phyloP scores from a whole-genome alignment of 2,797 vertebrate species.

The Myotis myotis region DNA sequence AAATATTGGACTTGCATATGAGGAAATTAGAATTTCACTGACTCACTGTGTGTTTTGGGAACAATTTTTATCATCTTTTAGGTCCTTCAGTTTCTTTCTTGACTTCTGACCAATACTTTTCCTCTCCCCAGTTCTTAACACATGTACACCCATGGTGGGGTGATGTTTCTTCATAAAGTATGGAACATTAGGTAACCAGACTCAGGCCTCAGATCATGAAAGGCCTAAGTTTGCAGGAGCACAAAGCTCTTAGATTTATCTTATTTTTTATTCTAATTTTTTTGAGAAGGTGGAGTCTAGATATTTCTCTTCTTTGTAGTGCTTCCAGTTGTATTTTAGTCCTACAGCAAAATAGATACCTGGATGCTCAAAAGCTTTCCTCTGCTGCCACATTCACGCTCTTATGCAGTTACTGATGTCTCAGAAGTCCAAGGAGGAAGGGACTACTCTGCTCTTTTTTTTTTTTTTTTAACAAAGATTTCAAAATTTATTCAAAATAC shows the following conservation, averaged over 20 bases:
- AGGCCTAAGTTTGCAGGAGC: not conserved
- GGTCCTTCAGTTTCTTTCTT: not conserved
- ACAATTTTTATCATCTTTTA: not conserved
- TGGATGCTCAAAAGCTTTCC: not conserved
- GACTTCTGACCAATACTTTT: not conserved
- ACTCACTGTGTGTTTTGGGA: not conserved
- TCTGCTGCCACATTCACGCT: not conserved
- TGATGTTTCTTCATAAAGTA: not conserved
- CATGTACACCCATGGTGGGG: not conserved
- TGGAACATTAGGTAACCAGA: not conserved
- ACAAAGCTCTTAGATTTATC: not conserved
- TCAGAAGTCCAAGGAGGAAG: not conserved
- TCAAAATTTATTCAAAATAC: slow-evolving; percentile 9
- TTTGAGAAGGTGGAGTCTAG: not conserved
- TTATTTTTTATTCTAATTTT: not conserved
- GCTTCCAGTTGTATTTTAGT: not conserved
- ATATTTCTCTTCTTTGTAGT: not conserved
- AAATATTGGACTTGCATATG: not conserved
- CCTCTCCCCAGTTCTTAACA: no score
- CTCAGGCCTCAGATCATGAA: not conserved
- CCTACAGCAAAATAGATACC: not conserved
- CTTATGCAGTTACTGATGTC: not conserved
- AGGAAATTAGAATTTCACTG: not conserved
- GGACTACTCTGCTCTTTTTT: not conserved
- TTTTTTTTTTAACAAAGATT: not conserved